Conservation (phyloP, 2,888 invertebrate species). For the Strigamia maritima region DNA sequence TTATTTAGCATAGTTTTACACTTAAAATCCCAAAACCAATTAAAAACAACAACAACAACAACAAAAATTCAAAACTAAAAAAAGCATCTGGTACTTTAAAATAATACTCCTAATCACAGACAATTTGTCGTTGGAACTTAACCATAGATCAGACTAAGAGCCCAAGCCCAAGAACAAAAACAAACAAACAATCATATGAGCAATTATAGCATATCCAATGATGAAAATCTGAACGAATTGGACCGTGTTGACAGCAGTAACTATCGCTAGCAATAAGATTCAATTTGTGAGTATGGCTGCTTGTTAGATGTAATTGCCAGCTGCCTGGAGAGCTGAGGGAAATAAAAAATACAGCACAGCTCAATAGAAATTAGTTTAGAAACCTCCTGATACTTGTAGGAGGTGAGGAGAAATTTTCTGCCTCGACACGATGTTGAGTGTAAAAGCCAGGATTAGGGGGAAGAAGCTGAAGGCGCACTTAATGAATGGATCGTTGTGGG, state of each 20-base stretch:
- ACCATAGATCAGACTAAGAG: no score
- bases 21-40: no score
- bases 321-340: constrained; percentile 35
- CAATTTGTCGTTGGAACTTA: no score
- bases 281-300: constrained; percentile 32
- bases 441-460: constrained; percentile 39
- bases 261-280: constrained; percentile 28
- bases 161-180: neutral
- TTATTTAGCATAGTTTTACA: no score
- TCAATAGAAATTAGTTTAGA: constrained; percentile 37
- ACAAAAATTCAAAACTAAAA: no score
- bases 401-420: constrained; percentile 37
- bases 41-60: no score
- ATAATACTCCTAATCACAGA: no score
- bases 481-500: constrained; percentile 39
- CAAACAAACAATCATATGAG: neutral
- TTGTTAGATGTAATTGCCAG: constrained; percentile 32
- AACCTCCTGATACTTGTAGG: constrained; percentile 36
- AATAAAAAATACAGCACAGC: constrained; percentile 37
- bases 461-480: constrained; percentile 37
- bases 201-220: constrained; percentile 4
- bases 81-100: no score
- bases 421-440: constrained; percentile 39
- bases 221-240: constrained; percentile 18
- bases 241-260: constrained; percentile 24